Evolutionary conservation across 37 sponge, comb jelly and placozoan genomes (phyloP), one percentile per base, ranked within the genome.

Genomic region (Axinella damicornis): DNA sequence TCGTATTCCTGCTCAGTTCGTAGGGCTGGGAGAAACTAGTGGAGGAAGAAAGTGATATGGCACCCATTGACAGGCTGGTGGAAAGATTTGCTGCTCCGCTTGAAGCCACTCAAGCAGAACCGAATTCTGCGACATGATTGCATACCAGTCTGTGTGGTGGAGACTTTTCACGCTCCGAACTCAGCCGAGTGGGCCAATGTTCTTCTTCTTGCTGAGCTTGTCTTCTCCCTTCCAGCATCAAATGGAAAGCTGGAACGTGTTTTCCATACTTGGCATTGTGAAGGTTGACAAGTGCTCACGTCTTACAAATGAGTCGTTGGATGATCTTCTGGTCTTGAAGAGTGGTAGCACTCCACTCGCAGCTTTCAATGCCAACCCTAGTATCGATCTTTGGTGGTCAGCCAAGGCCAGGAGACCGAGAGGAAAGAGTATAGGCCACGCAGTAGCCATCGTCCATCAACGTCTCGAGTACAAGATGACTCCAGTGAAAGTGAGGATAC

Each of bases 21-120:
- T 83, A 91, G 57, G 83, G 87, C 55, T 86, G 92, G 92, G 83
- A 91, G 71, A 86, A 86, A 30, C 31, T 55, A 13, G 19, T 91
- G 32, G 73, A 91, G 62, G 83, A 81, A 46, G 77, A 80, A 21
- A 37, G 39, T 62, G 64, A 63, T 66, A 39, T 90, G 27, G 76
- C 76, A 68, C 76, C 91, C 14, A 74, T 85, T 81, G 81, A 90
- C 20, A 72, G 77, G 62, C 38, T 90, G n/a, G 77, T 72, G 27
- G 40, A 60, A 25, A 56, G 69, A 57, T 90, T 90, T 58, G 31
- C 58, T 38, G 32, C 46, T 32, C 88, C 91, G 40, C 82, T 90
- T 31, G 53, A 59, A 57, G 53, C 53, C 46, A 81, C 82, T 73
- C 61, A 35, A 74, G 91, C 69, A 37, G 69, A 80, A 33, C n/a